phyloP scores from a whole-genome alignment of 2,888 invertebrate genomes.

The Pandemis corylana region DNA sequence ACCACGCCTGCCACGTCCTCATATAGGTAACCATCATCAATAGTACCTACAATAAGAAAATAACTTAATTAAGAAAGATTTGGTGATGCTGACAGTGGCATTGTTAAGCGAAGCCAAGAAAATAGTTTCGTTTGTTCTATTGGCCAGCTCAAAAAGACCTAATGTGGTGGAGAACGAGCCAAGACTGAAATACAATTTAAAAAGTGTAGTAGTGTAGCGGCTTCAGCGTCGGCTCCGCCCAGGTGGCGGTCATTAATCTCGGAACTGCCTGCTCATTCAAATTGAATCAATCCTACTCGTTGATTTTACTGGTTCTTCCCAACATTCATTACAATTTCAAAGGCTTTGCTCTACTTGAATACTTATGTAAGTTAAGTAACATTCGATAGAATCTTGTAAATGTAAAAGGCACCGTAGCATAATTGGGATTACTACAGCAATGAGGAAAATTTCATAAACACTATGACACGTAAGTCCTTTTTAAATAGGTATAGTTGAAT shows the following conservation, averaged over 20 bases:
- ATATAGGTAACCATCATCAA: not conserved
- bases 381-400: not conserved
- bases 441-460: too few relatives aligned
- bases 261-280: conserved; percentile 67
- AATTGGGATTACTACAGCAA: too few relatives aligned
- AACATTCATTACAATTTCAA: conserved; percentile 57
- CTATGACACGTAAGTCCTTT: too few relatives aligned
- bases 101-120: not conserved
- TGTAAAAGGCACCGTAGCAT: not conserved
- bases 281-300: conserved; percentile 69
- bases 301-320: conserved; percentile 32
- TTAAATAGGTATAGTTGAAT: too few relatives aligned
- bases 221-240: not conserved
- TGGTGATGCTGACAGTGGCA: not conserved
- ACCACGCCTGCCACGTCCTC: too few relatives aligned
- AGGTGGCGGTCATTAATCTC: conserved; percentile 64
- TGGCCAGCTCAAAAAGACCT: not conserved
- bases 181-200: not conserved
- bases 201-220: not conserved
- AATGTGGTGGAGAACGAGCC: not conserved
- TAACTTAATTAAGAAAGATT: not conserved
- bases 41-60: too few relatives aligned
- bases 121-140: not conserved
- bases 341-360: conserved; percentile 32
- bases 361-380: not conserved